These are phyloP conservation scores for Pseudotriccus pelzelni DNA, from an alignment of 2,797 vertebrate species.

Conservation along the genomic window DNA sequence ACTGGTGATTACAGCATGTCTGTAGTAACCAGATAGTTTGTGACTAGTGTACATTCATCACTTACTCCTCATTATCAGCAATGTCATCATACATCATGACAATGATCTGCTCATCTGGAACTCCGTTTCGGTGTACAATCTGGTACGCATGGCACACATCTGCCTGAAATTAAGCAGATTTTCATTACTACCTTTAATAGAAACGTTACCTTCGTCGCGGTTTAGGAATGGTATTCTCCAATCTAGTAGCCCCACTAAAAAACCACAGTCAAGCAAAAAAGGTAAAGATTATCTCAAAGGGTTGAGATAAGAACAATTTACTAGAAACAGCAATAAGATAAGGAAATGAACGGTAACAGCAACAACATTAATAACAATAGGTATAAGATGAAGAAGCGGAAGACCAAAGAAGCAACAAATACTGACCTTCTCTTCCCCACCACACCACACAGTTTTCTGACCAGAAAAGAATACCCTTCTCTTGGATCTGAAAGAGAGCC, in stretches of 20 bases:
- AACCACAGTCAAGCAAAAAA: neutral
- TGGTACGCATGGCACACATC: conserved; percentile 96
- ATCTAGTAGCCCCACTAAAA: neutral
- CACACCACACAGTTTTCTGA: neutral
- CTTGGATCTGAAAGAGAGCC: neutral
- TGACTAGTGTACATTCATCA: neutral
- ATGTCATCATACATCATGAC: conserved; percentile 99
- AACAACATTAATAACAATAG: neutral
- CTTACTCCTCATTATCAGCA: conserved; percentile 86
- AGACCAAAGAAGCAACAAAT: no score
- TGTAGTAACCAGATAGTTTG: neutral
- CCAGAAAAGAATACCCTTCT: neutral
- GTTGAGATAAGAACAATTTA: neutral
- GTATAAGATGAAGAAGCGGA: neutral
- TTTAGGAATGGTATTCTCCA: neutral
- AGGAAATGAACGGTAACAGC: neutral
- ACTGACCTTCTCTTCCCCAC: neutral
- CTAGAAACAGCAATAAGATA: neutral
- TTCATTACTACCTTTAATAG: neutral
- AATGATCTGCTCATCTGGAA: conserved; percentile 94
- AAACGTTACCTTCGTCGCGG: neutral
- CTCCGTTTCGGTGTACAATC: conserved; percentile 92
- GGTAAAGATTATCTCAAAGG: neutral
- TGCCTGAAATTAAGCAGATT: conserved; percentile 77
- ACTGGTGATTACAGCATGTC: neutral